These are phyloP conservation scores for Ceyx erithaca DNA, from an alignment of 2,797 vertebrate genomes.

Conservation along the genomic window DNA sequence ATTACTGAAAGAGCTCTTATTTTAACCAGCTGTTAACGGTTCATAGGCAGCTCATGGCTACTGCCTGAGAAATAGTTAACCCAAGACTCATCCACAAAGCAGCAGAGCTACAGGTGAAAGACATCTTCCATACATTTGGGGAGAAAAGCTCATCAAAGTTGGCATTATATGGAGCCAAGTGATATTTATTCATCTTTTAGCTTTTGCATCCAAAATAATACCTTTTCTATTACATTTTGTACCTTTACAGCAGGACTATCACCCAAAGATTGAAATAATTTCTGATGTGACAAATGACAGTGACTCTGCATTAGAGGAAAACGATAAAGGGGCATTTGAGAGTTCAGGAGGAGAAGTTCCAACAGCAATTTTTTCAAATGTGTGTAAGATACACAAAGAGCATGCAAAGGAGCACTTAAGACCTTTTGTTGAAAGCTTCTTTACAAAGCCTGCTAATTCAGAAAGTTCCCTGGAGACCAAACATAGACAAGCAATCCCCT, in stretches of 20 bases:
- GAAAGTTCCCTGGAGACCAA: not conserved
- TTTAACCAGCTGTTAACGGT: not conserved
- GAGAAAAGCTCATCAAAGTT: not conserved
- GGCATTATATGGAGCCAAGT: not conserved
- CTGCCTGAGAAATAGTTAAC: not conserved
- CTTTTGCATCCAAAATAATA: not conserved
- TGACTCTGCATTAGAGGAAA: conserved; percentile 20
- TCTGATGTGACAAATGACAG: conserved; percentile 70
- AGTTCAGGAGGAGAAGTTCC: not conserved
- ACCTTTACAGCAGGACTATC: conserved; percentile 61
- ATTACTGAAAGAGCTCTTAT: not conserved
- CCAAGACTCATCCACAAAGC: not conserved
- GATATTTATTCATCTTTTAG: not conserved
- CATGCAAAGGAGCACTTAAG: not conserved
- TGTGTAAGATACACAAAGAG: not conserved
- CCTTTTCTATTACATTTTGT: not conserved
- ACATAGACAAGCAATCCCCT: not conserved
- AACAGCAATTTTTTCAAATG: conserved; percentile 45
- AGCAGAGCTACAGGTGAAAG: not conserved
- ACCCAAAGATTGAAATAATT: conserved; percentile 84
- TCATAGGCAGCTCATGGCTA: not conserved
- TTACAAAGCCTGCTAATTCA: not conserved
- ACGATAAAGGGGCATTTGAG: not conserved
- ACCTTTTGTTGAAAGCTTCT: conserved; percentile 30
- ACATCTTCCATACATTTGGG: not conserved